phyloP scores from a whole-genome alignment of 2,113 vertebrate genomes.

The Aviceda subcristata region DNA sequence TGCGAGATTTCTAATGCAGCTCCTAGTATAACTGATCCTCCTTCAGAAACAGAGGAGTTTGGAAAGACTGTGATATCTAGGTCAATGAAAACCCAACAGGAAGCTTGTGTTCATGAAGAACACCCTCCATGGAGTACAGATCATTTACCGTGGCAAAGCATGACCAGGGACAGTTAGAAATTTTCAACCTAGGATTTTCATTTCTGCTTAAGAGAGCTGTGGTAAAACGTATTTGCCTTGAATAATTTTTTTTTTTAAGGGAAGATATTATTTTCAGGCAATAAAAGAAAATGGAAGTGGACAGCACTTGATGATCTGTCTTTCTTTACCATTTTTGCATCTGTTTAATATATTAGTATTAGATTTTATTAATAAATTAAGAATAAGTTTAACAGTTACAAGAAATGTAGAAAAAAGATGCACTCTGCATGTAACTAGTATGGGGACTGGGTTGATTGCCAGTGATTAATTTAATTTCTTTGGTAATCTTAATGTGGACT shows the following conservation, averaged over 20 bases:
- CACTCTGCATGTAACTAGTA: background rate
- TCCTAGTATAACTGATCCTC: background rate
- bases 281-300: background rate
- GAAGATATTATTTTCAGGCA: background rate
- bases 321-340: background rate
- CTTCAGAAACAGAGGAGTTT: background rate
- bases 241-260: background rate
- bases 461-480: background rate
- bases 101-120: background rate
- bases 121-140: background rate
- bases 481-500: background rate
- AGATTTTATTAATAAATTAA: background rate
- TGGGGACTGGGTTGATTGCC: background rate
- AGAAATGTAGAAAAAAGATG: background rate
- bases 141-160: background rate
- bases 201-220: background rate
- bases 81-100: background rate
- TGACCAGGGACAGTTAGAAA: background rate
- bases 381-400: background rate
- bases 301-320: background rate
- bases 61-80: background rate
- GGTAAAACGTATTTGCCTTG: rapidly evolving
- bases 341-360: background rate
- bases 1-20: background rate
- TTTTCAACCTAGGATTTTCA: background rate